Conservation (phyloP, 2,113 vertebrate genomes). For the Phylloscopus trochilus region DNA sequence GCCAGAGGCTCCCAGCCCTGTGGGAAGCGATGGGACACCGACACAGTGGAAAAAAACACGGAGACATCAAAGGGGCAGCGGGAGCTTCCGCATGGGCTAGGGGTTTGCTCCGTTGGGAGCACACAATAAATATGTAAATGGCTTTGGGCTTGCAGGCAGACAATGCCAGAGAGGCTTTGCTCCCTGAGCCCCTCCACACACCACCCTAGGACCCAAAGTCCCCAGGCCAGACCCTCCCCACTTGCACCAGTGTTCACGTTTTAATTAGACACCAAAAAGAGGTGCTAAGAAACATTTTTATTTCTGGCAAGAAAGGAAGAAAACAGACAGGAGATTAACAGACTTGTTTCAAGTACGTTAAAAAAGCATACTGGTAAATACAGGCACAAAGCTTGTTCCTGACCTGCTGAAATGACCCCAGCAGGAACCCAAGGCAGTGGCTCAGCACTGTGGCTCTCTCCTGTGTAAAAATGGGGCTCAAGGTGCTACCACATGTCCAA, state of each 20-base stretch:
- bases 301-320: neutral
- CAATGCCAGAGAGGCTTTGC: neutral
- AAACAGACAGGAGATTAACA: rapidly evolving
- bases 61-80: neutral
- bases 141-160: neutral
- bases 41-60: rapidly evolving
- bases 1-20: neutral
- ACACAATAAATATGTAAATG: neutral
- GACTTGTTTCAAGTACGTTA: neutral
- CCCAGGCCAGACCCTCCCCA: rapidly evolving
- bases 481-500: neutral
- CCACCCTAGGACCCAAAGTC: rapidly evolving
- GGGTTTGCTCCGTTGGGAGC: neutral
- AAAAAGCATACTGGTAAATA: neutral
- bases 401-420: rapidly evolving
- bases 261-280: neutral
- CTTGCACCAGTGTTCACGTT: rapidly evolving
- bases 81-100: neutral
- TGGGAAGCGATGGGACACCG: rapidly evolving
- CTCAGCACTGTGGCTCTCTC: neutral
- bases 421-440: neutral
- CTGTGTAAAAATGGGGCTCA: neutral
- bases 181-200: rapidly evolving
- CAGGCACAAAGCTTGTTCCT: neutral
- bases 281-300: neutral